Conservation (phyloP, 2,113 vertebrate genomes). For the Corythoichthys haematopterus region DNA sequence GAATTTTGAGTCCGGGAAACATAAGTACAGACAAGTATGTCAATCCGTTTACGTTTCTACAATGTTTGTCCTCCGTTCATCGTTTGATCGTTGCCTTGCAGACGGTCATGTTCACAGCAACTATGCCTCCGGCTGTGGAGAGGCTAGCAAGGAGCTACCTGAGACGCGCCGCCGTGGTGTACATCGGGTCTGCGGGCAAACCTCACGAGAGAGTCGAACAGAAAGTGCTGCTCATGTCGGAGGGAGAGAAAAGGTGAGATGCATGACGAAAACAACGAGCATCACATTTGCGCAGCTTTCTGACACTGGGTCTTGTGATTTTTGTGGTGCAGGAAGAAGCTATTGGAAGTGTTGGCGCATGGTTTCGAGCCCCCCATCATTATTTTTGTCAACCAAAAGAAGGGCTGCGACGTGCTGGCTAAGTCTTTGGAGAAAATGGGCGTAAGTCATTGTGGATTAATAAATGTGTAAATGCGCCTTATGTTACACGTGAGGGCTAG, state of each 20-base stretch:
- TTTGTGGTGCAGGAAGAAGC: slow-evolving; percentile 83
- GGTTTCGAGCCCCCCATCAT: slow-evolving; percentile 98
- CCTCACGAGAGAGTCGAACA: slow-evolving; percentile 96
- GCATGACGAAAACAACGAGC: not conserved
- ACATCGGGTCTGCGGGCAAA: slow-evolving; percentile 96
- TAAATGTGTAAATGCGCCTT: not conserved
- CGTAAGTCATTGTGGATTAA: slow-evolving; percentile 65
- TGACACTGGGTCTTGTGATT: not conserved
- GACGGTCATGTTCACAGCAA: slow-evolving; percentile 99
- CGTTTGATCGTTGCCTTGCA: slow-evolving; percentile 35
- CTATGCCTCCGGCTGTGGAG: slow-evolving; percentile 94
- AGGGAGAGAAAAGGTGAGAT: slow-evolving; percentile 91
- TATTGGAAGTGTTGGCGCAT: slow-evolving; percentile 85
- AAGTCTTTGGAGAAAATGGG: slow-evolving; percentile 99
- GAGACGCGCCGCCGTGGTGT: slow-evolving; percentile 92
- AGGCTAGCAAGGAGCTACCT: slow-evolving; percentile 91
- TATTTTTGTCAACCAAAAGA: slow-evolving; percentile 99
- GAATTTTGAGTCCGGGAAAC: slow-evolving; percentile 95
- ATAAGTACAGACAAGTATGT: slow-evolving; percentile 94
- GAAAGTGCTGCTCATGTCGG: slow-evolving; percentile 95
- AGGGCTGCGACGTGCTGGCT: slow-evolving; percentile 93
- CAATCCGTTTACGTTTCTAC: not conserved
- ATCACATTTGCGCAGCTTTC: not conserved
- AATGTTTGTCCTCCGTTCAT: not conserved
- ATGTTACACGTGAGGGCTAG: too few species aligned